A percentile compares a stretch with the other conserved stretches of the same genome.
Conservation (phyloP, 2,888 invertebrate genomes). For the Nomada fucata region DNA sequence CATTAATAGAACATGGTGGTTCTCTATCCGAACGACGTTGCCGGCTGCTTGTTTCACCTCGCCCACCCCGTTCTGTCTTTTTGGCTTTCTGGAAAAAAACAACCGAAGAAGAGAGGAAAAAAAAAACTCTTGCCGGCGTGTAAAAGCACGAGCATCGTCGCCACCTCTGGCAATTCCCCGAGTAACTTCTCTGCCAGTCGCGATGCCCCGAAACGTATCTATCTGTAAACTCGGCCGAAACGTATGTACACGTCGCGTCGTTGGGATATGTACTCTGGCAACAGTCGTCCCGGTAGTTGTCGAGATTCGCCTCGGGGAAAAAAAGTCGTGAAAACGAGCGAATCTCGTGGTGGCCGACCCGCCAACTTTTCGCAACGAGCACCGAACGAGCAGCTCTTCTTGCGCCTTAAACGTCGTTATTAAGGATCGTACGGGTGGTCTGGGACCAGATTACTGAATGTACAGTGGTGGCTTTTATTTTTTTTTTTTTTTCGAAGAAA, state of each 20-base stretch:
- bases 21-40: slow-evolving; percentile 56
- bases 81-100: slow-evolving; percentile 51
- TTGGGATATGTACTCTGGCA: slow-evolving; percentile 61
- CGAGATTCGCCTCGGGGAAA: slow-evolving; percentile 51
- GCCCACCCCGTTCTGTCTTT: slow-evolving; percentile 46
- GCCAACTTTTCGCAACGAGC: slow-evolving; percentile 59
- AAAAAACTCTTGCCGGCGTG: slow-evolving; percentile 70
- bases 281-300: slow-evolving; percentile 53
- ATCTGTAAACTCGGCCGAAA: slow-evolving; percentile 74
- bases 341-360: slow-evolving; percentile 60
- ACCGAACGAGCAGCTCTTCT: slow-evolving; percentile 47
- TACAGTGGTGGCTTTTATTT: neutral
- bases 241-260: slow-evolving; percentile 73
- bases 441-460: neutral
- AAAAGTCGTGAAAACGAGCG: slow-evolving; percentile 63
- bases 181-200: slow-evolving; percentile 73
- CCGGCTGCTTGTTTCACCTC: slow-evolving; percentile 8
- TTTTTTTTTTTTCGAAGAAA: neutral
- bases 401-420: slow-evolving; percentile 56
- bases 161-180: slow-evolving; percentile 66
- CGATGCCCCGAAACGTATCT: slow-evolving; percentile 77
- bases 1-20: slow-evolving; percentile 76
- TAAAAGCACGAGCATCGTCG: slow-evolving; percentile 72
- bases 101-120: neutral
- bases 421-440: slow-evolving; percentile 31